Base-by-base conservation (phyloP, 2,888 invertebrate genomes). In the Selenia dentaria region DNA sequence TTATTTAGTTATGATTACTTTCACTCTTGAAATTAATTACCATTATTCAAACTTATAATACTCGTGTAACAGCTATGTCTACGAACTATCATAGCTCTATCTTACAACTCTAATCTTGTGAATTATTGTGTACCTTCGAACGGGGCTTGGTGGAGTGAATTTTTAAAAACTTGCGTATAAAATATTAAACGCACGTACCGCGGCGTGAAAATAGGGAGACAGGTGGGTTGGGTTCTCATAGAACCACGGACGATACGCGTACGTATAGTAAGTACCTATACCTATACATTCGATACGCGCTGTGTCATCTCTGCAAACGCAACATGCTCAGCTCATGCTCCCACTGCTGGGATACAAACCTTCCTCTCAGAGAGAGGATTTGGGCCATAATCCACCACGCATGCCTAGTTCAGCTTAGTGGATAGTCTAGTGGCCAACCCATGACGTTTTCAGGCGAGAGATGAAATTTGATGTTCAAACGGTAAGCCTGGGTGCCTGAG, bases 101-200 rank as follows among this genome's bases (percentile, higher is more conserved):
- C 18, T 35, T 31, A 45, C 22, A 47, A 37, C 36, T 48, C 28
- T 48, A 48, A 43, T 41, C 40, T 44, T 25, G 39, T 54, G 44
- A 51, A 45, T 45, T 51, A 51, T 45, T 51, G 38, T 45, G 33
- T 2, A 22, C 31, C 33, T 42, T 34, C 38, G 29, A 8, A 38
- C 35, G 2, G 11, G 35, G 44, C 40, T 11, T 35, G 41, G 33
- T 34, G 27, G 29, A 20, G 31, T 64, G 61, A 64, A 64, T 64
- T 51, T 57, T 64, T 64, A 50, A 57, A 52, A 60, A 54, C 54
- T 57, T 64, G 47, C 60, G 55, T 49, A 36, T 35, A 35, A 52
- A 51, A 59, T 62, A 60, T 64, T 62, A 58, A 64, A 62, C 48
- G 48, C 38, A 26, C 11, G 20, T 14, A 42, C 43, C 43, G 28